Evolutionary conservation across 2,797 vertebrate species (phyloP), one percentile per base, ranked within the genome.

Genomic region (Dallia pectoralis): DNA sequence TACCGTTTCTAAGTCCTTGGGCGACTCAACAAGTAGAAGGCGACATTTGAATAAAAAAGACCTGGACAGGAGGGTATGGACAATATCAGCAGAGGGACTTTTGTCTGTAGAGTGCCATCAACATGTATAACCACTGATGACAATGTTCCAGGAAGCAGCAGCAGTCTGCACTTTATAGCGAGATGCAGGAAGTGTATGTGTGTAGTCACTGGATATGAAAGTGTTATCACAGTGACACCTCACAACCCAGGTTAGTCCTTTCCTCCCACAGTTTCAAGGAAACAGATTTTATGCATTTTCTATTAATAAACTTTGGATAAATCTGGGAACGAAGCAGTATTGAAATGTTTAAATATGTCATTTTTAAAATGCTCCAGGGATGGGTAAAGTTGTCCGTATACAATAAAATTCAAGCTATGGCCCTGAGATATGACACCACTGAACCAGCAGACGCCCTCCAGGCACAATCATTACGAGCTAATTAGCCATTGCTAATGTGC

Each of bases 401-500:
- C 40, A 44, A 44, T 44, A 82, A 76, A 76, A 76, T 77, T 72
- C 65, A 81, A 72, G 73, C 77, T 72, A 75, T 30, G 14, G 62
- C 62, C 62, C 62, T 67, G 79, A 86, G 78, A 80, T 81, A 84
- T 70, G 69, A 74, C 77, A 78, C 65, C 74, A 77, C 72, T 77
- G 63, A 47, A 63, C 62, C 68, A 77, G 70, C 77, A 76, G 71
- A 77, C 81, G 78, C 85, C 82, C 75, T 78, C 53, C 71, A 84
- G 87, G 74, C 80, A 40, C 79, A 82, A 77, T 78, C 63, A 80
- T 89, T 82, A 81, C 69, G 76, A 88, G 79, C 87, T 92, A 91
- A 92, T 93, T 92, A 91, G 83, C 88, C 88, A 82, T 89, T 82
- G 84, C 89, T 90, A 91, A 92, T 91, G 89, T 79, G 84, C 81